Conservation (phyloP, 2,113 vertebrate species). For the Heptranchias perlo region DNA sequence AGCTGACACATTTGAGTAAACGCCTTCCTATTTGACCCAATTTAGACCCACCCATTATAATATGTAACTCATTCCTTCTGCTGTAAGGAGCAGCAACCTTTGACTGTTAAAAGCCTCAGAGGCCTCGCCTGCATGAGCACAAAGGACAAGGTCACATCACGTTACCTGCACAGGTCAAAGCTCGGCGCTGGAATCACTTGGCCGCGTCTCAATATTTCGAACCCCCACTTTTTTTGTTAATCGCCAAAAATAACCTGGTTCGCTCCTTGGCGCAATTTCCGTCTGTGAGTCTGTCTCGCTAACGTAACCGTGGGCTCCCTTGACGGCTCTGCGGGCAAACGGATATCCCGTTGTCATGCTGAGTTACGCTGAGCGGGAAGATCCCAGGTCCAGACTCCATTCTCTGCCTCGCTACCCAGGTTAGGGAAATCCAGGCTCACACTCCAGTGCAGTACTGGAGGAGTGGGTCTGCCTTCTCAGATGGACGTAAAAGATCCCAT, state of each 20-base stretch:
- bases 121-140: not conserved
- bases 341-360: not conserved
- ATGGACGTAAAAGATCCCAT: too few relatives aligned
- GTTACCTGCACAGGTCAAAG: not conserved
- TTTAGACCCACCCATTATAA: not conserved
- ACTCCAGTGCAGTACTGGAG: not conserved
- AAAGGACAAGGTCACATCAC: not conserved
- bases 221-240: not conserved
- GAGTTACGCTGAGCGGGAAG: not conserved
- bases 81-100: not conserved
- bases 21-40: not conserved
- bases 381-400: not conserved
- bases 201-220: too few relatives aligned
- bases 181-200: not conserved
- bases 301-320: not conserved
- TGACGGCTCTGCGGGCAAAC: not conserved
- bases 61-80: not conserved
- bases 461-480: too few relatives aligned
- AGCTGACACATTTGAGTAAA: not conserved
- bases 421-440: not conserved
- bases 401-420: too few relatives aligned
- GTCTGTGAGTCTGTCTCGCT: not conserved
- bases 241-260: too few relatives aligned
- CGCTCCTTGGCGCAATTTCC: not conserved
- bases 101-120: not conserved